Evolutionary conservation across 1,140 invertebrate genomes (phyloP), one percentile per base, ranked within the genome.

Genomic region (Bombus huntii): DNA sequence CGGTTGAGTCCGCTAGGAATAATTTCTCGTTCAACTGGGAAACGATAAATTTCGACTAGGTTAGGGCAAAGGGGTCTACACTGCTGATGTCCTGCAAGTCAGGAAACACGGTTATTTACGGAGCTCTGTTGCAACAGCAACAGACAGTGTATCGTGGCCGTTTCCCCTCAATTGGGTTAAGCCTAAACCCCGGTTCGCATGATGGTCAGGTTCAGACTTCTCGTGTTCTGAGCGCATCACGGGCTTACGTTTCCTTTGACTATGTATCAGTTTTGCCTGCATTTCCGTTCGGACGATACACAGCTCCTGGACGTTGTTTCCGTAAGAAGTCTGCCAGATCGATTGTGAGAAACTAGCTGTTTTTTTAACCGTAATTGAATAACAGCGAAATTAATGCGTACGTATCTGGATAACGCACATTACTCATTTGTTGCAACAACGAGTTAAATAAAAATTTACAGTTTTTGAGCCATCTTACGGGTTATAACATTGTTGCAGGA

Each of bases 81-180:
- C 65, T 71, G 44, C 42, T 37, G 79, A 85, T 78, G 83, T 80
- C 72, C 39, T 72, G 59, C 71, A 62, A 72, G 85, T 78, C 79
- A 71, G 90, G 65, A 87, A 88, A 83, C 83, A 68, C 42, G 66
- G 86, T 91, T 91, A 91, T 91, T 91, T 91, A 91, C 83, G 81
- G 75, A 79, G 70, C 28, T 37, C n/a, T 66, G 81, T 79, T 74
- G 83, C 68, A 79, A 81, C 89, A 77, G 83, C 81, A 85, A 71
- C 85, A 88, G 76, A 77, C 89, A 85, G 44, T 82, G 87, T 84
- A 83, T 91, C 90, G 90, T 72, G 70, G 73, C 88, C 83, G 88
- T 89, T 79, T 86, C 65, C 37, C 87, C 85, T 74, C 90, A 90
- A 92, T 92, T 89, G 88, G 85, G 88, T 92, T 92, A 92, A 90